Evolutionary conservation across 1,140 invertebrate species (phyloP).

Genomic region (Drosophila sturtevanti): DNA sequence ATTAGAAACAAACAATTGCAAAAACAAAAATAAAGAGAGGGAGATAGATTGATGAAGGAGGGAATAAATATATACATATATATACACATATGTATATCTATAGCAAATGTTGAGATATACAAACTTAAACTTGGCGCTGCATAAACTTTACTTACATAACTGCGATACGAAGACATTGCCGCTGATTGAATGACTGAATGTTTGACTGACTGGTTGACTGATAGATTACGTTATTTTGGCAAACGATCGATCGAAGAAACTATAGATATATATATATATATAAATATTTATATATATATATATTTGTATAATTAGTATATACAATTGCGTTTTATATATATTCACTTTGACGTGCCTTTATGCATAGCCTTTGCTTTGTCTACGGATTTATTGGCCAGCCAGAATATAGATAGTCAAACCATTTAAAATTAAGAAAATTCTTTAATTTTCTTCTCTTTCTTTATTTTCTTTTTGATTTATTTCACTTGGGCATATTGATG

Average conservation of each 20-base stretch:
- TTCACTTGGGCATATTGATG: neutral
- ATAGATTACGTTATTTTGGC: conserved; percentile 63
- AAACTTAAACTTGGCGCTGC: conserved; percentile 49
- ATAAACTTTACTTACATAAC: conserved; percentile 79
- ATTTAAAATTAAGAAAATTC: conserved; percentile 4
- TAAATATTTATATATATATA: neutral
- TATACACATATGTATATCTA: too few species aligned
- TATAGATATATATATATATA: too few species aligned
- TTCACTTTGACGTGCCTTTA: too few species aligned
- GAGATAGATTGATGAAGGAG: conserved; percentile 15
- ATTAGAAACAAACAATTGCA: conserved; percentile 55
- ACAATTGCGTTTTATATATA: conserved; percentile 29
- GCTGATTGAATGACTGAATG: neutral
- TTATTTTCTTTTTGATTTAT: conserved; percentile 9
- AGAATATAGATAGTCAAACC: conserved; percentile 10
- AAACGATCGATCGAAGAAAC: conserved; percentile 6
- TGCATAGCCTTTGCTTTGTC: neutral
- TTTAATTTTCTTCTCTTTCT: conserved; percentile 24
- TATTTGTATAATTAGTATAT: too few species aligned
- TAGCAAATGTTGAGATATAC: conserved; percentile 31
- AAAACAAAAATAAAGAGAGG: neutral
- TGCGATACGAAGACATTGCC: conserved; percentile 77
- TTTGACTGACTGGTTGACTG: conserved; percentile 26
- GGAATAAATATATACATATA: conserved; percentile 24
- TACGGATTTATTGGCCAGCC: neutral